phyloP scores from a whole-genome alignment of 2,797 vertebrate genomes.

The Hapalemur alaotrensis region DNA sequence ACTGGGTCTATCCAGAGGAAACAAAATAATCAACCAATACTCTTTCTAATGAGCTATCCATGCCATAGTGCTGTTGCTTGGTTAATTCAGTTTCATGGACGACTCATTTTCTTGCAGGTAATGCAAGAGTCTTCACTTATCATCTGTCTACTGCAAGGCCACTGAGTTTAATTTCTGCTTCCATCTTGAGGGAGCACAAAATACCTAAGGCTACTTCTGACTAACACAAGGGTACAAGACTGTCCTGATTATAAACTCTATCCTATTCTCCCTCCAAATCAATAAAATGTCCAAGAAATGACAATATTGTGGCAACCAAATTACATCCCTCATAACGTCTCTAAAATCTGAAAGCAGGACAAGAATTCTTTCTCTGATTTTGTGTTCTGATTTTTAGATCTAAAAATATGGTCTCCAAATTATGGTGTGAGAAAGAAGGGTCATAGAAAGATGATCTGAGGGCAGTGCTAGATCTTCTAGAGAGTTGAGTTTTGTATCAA shows the following conservation, averaged over 20 bases:
- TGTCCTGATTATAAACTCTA: not conserved
- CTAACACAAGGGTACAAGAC: not conserved
- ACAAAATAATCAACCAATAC: not conserved
- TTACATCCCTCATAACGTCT: not conserved
- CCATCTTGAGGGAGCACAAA: not conserved
- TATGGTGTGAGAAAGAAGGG: not conserved
- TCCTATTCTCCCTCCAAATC: not conserved
- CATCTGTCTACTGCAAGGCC: not conserved
- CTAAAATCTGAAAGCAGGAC: not conserved
- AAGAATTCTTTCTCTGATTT: not conserved
- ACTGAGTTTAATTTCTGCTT: not conserved
- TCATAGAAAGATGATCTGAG: not conserved
- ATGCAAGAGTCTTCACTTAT: not conserved
- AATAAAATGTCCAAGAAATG: not conserved
- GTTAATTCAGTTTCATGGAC: not conserved
- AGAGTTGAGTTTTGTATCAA: not conserved
- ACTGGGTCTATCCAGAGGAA: not conserved
- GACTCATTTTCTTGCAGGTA: not conserved
- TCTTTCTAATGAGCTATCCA: not conserved
- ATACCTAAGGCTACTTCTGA: not conserved
- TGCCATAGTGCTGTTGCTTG: not conserved
- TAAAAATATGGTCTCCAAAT: not conserved
- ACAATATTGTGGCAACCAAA: not conserved
- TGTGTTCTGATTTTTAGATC: not conserved
- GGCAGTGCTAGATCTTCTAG: not conserved